Evolutionary conservation across 2,888 invertebrate genomes (phyloP).

Genomic region (Drosophila pseudotalamancana): DNA sequence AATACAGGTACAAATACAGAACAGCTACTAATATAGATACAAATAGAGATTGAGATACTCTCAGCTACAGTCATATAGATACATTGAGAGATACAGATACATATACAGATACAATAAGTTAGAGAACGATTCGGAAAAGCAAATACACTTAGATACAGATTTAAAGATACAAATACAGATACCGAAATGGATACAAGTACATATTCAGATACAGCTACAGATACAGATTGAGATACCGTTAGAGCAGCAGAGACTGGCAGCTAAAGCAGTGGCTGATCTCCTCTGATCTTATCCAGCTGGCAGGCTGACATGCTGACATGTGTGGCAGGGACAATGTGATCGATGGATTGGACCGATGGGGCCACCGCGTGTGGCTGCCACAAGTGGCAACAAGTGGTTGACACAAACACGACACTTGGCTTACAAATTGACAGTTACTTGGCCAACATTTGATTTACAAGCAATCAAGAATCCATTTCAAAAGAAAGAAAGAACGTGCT

Average conservation of each 20-base stretch:
- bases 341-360: slow-evolving; percentile 38
- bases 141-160: too few relatives aligned
- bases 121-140: too few relatives aligned
- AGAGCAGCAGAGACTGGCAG: slow-evolving; percentile 2
- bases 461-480: too few relatives aligned
- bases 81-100: background rate
- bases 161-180: too few relatives aligned
- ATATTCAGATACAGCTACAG: background rate
- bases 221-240: slow-evolving; percentile 9
- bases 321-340: slow-evolving; percentile 48
- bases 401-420: slow-evolving; percentile 10
- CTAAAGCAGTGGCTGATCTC: slow-evolving; percentile 11
- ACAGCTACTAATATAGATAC: too few relatives aligned
- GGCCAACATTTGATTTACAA: slow-evolving; percentile 19
- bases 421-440: slow-evolving; percentile 5
- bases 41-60: slow-evolving; percentile 8
- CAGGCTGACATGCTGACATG: too few relatives aligned
- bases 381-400: slow-evolving; percentile 18
- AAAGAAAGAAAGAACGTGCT: too few relatives aligned
- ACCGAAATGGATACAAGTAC: too few relatives aligned
- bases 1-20: background rate
- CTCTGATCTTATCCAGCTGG: slow-evolving; percentile 42
- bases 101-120: background rate
- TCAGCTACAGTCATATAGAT: too few relatives aligned
- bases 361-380: slow-evolving; percentile 46